Evolutionary conservation across 2,888 invertebrate genomes (phyloP).

Genomic region (Tenthredo scrophulariae): DNA sequence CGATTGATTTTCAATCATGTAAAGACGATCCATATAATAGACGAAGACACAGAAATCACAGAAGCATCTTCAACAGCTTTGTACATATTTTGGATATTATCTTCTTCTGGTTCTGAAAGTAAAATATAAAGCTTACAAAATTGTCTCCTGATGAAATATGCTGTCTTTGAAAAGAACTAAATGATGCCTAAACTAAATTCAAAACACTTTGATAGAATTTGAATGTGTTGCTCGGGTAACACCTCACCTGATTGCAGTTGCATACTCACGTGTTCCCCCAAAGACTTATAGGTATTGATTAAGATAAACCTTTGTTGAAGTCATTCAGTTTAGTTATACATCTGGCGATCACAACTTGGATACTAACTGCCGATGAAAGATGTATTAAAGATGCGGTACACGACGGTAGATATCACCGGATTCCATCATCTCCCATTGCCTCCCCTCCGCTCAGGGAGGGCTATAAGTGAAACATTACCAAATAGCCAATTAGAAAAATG

Average conservation of each 20-base stretch:
- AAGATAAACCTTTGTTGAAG: constrained; percentile 63
- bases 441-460: constrained; percentile 78
- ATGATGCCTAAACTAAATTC: neutral
- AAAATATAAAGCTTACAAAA: neutral
- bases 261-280: constrained; percentile 69
- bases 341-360: constrained; percentile 57
- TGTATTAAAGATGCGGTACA: constrained; percentile 59
- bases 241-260: constrained; percentile 68
- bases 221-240: constrained; percentile 4
- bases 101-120: neutral
- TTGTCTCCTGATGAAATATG: neutral
- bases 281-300: constrained; percentile 53
- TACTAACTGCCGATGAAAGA: constrained; percentile 54
- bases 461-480: constrained; percentile 78
- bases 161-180: neutral
- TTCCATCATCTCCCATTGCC: constrained; percentile 65
- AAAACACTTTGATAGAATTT: neutral
- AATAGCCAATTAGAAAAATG: constrained; percentile 76
- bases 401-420: constrained; percentile 52
- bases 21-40: neutral
- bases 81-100: neutral
- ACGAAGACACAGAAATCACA: neutral
- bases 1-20: neutral
- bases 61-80: neutral
- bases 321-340: constrained; percentile 63